Evolutionary conservation across 2,113 vertebrate species (phyloP), one percentile per base, ranked within the genome.

Genomic region (Aepyceros melampus): DNA sequence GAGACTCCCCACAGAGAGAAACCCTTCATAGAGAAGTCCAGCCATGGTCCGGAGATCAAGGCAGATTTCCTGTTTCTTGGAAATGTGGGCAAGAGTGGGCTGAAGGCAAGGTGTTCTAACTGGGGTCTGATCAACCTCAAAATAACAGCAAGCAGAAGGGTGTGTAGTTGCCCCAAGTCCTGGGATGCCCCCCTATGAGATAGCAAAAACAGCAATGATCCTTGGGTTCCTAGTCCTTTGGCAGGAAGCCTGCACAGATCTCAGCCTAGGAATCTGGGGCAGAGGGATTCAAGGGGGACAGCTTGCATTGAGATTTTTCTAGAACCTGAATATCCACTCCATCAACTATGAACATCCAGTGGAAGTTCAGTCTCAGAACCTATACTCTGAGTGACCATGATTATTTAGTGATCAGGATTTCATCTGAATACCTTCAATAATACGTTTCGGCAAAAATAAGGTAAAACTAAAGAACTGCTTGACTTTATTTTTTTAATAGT

Each of bases 351-450:
- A 94, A 55, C 12, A 94, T 33, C 6, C 64, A 95, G 64, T 11
- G 11, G 45, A 87, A 8, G 33, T 10, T 89, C 45, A 51, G 21
- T 15, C 21, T 91, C 29, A n/a, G 83, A 85, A 81, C 11, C 40
- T 91, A 64, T 49, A 83, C 16, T 91, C 71, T 78, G 29, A 89
- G 16, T 51, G 76, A 92, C 33, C 1, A 5, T 53, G 76, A 82
- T 21, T 55, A 74, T 79, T 14, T 85, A 51, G 36, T 83, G 31
- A 85, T 89, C n/a, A 58, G 94, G n/a, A 96, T 71, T 94, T 94
- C 60, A 94, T 43, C 86, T 95, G 16, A 85, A 97, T 74, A 64
- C 16, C 71, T 64, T 93, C 86, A 89, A 21, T 67, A 93, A 88
- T 93, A 78, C 7, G 9, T 87, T 94, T 43, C 1, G 25, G 6